Conservation (phyloP, 2,113 vertebrate genomes). For the Malurus cyaneus region DNA sequence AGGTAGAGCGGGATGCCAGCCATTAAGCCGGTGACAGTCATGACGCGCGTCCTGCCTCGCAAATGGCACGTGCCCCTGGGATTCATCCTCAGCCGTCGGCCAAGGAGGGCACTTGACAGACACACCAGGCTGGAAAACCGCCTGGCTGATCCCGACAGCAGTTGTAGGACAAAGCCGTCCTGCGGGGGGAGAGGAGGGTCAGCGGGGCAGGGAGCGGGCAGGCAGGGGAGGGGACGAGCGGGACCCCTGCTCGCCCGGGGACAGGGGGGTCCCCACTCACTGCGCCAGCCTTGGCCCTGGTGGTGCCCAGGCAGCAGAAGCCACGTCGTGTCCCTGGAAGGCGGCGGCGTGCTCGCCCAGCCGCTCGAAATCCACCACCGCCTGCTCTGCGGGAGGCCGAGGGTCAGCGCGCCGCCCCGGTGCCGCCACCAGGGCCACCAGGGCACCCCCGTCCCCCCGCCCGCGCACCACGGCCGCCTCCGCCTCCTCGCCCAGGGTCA, state of each 20-base stretch:
- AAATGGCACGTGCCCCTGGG: background rate
- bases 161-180: slow-evolving; percentile 84
- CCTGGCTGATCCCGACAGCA: background rate
- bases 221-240: no score
- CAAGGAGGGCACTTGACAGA: background rate
- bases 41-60: slow-evolving; percentile 8
- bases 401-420: background rate
- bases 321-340: slow-evolving; percentile 79
- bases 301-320: slow-evolving; percentile 69
- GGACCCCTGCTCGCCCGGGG: no score
- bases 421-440: background rate
- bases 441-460: slow-evolving; percentile 50
- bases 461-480: slow-evolving; percentile 70
- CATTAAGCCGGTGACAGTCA: background rate
- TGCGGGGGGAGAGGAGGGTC: background rate
- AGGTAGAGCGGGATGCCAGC: background rate
- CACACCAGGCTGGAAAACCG: background rate
- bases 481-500: slow-evolving; percentile 70
- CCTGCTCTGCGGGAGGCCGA: slow-evolving; percentile 64
- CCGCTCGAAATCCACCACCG: slow-evolving; percentile 77
- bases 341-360: slow-evolving; percentile 79
- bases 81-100: background rate
- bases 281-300: slow-evolving; percentile 82
- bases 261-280: slow-evolving; percentile 69
- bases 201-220: rapidly evolving